A percentile compares a stretch with the other conserved stretches of the same genome.
These are phyloP conservation scores for Paraplagusia blochii DNA, from an alignment of 2,113 vertebrate genomes.

Conservation along the genomic window DNA sequence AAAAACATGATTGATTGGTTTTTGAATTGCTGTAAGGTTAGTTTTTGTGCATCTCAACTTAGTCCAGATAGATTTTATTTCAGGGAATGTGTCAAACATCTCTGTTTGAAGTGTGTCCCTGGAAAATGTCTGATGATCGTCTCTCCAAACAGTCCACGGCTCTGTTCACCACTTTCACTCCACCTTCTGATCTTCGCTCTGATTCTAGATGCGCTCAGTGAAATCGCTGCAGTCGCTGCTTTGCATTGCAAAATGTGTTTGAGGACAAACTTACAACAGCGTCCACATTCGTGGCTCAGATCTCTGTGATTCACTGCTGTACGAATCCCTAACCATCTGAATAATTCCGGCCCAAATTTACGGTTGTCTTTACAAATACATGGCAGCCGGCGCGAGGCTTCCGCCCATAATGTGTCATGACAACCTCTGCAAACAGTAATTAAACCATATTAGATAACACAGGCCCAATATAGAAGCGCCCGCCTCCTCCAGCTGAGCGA, in stretches of 20 bases:
- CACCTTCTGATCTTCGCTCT: not conserved
- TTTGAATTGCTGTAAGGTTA: no score
- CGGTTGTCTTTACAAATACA: conserved; percentile 1
- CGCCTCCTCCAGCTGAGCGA: conserved; percentile 21
- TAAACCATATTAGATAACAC: conserved; percentile 60
- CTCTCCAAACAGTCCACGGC: no score
- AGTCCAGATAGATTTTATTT: no score
- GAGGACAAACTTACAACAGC: conserved; percentile 20
- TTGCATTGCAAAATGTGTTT: conserved; percentile 54
- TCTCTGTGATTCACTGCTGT: no score
- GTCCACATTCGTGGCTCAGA: not conserved
- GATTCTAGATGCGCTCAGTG: conserved; percentile 1
- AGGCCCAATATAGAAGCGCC: conserved; percentile 46
- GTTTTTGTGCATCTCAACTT: no score
- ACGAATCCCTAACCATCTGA: no score
- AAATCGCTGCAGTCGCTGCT: conserved; percentile 27
- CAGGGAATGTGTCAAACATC: no score
- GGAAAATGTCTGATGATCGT: no score
- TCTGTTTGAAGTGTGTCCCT: no score
- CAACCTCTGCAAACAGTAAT: conserved; percentile 50
- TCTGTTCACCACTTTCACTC: not conserved
- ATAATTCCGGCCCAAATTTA: conserved; percentile 3
- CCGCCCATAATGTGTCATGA: conserved; percentile 35
- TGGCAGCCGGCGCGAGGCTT: not conserved
- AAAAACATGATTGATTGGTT: no score